Base-by-base conservation (phyloP, 2,797 vertebrate species). In the Kryptolebias ocellatus region DNA sequence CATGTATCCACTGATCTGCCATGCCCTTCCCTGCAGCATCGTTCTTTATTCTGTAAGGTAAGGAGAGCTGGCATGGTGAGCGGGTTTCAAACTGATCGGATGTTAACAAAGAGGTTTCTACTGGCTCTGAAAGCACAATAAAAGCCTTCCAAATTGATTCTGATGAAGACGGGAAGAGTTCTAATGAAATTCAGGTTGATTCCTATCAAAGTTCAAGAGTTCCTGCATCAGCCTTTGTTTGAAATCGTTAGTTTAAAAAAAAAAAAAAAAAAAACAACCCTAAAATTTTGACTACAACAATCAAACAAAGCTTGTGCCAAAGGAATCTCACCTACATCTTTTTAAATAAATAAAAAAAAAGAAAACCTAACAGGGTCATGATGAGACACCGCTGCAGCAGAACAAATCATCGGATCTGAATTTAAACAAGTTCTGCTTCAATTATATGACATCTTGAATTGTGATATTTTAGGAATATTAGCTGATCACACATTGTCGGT, bases 1-100 rank as follows among this genome's bases (percentile, higher is more conserved):
- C 20, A 24, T 24, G 20, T 24, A 24, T 24, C 20, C 46, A 34
- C 45, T 56, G 69, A 71, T 50, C 50, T 12, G 49, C 34, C 12
- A 8, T 20, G 3, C 4, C 27, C 2, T 24, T 5, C 8, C 17
- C 12, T 51, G 58, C 29, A n/a, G 29, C 31, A 17, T 18, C 37
- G 9, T 34, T 42, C 34, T 34, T 44, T n/a, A 27, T 15, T 8
- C 18, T 24, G 15, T 12, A 12, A 50, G 12, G 24, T 28, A 60
- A 16, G 18, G 6, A 11, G 29, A 18, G 3, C 27, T 1, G 27
- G 46, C 50, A 60, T 17, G n/a, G n/a, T 37, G 18, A 34, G 20
- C 54, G 39, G 1, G 56, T 24, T 4, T 16, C 5, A 18, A 47
- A 47, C 17, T n/a, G 46, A 47, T 47, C 17, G 20, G 20, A 24